Evolutionary conservation across 2,113 vertebrate genomes (phyloP), one percentile per base, ranked within the genome.

Genomic region (Petrocephalus zakoni): DNA sequence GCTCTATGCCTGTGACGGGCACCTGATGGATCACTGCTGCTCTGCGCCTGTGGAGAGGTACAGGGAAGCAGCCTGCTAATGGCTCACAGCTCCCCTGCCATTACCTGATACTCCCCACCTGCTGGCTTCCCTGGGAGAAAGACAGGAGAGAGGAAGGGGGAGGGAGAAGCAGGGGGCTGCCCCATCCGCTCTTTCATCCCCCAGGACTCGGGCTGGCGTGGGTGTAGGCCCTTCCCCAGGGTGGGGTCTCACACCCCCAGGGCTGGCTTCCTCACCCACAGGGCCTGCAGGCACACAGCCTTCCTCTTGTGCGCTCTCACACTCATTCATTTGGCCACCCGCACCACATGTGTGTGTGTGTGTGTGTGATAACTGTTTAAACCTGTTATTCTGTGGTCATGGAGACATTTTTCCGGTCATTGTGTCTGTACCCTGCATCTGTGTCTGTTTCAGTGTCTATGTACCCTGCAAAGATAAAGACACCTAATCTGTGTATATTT

Each of bases 41-140:
- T 64, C 58, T 25, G 22, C 22, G 9, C n/a, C 89, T 90, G 87
- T 90, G 89, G 90, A 92, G 92, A 92, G 90, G 91, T 88, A 91
- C 88, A 75, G 13, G 51, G 15, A 90, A 91, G 90, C 93, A 93
- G 94, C 92, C 91, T 93, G 92, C 92, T 94, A 95, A 93, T 93
- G 93, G 93, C 91, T 58, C 90, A 92, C 90, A 56, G 88, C 88
- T 93, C 94, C 93, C 94, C 55, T 29, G 92, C 91, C 92, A 92
- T 94, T 93, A 94, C 91, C 56, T 91, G 92, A 95, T 93, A 93
- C 91, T 89, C 90, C 46, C 47, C 92, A 94, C 93, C 93, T 93
- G 93, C 93, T 92, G 92, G 90, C 89, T 90, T 91, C 92, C 92
- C 92, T n/a, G n/a, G n/a, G n/a, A n/a, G n/a, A n/a, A n/a, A 83